Evolutionary conservation across 2,113 vertebrate species (phyloP).

Genomic region (Galeopterus variegatus): DNA sequence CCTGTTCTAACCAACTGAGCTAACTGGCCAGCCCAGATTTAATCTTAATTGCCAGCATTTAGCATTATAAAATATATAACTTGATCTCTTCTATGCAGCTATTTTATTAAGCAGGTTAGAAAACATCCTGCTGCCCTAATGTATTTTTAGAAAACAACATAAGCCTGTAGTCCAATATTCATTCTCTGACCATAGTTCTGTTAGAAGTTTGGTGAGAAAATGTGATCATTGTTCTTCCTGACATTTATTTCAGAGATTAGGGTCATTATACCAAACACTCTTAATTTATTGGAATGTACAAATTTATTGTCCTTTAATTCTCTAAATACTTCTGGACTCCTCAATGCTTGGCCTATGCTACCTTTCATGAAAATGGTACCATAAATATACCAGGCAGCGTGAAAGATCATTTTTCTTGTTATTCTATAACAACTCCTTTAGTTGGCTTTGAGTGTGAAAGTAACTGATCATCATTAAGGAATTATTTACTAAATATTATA

Average conservation of each 20-base stretch:
- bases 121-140: not conserved
- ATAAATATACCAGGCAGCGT: constrained; percentile 9
- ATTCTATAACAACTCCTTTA: not conserved
- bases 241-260: constrained; percentile 27
- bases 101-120: constrained; percentile 43
- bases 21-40: too few species aligned
- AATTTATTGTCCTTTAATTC: constrained; percentile 45
- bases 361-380: constrained; percentile 52
- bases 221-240: constrained; percentile 24
- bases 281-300: constrained; percentile 43
- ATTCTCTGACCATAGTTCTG: not conserved
- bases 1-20: too few species aligned
- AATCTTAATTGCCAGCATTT: constrained; percentile 5
- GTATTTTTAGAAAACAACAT: constrained; percentile 25
- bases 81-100: constrained; percentile 39
- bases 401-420: constrained; percentile 13
- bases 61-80: constrained; percentile 41
- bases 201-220: constrained; percentile 54
- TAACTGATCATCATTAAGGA: not conserved
- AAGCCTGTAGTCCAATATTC: not conserved
- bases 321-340: not conserved
- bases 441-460: not conserved
- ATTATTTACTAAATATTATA: constrained; percentile 18
- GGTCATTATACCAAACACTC: not conserved
- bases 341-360: not conserved